Percentiles rank a stretch among this genome's conserved stretches.
phyloP scores from a whole-genome alignment of 2,113 vertebrate species.

The Mastomys natalensis region DNA sequence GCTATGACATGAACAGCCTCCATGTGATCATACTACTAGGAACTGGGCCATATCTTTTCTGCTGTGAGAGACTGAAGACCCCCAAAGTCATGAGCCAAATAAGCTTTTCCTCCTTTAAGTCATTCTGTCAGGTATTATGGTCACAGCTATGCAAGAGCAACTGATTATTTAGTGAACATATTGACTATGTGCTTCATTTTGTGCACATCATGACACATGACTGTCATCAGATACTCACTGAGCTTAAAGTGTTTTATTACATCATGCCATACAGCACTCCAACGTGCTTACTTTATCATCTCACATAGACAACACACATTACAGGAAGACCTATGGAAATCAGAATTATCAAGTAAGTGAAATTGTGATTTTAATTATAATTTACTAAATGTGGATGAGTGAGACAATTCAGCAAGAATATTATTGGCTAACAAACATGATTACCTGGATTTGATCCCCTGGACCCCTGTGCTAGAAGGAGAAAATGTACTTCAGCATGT shows the following conservation, averaged over 20 bases:
- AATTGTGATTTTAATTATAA: not conserved
- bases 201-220: not conserved
- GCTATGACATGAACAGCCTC: not conserved
- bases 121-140: not conserved
- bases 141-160: not conserved
- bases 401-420: not conserved
- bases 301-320: not conserved
- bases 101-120: not conserved
- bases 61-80: not conserved
- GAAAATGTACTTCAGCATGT: too few relatives aligned
- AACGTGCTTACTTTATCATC: not conserved
- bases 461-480: too few relatives aligned
- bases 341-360: not conserved
- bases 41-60: not conserved
- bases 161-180: not conserved
- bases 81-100: not conserved
- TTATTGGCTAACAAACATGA: not conserved
- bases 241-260: not conserved
- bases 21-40: not conserved
- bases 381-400: not conserved
- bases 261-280: not conserved
- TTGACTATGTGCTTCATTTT: rapidly evolving
- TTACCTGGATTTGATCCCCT: not conserved
- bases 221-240: not conserved
- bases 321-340: not conserved